Evolutionary conservation across 2,888 invertebrate species (phyloP), one percentile per base, ranked within the genome.

Genomic region (Corythucha ciliata): DNA sequence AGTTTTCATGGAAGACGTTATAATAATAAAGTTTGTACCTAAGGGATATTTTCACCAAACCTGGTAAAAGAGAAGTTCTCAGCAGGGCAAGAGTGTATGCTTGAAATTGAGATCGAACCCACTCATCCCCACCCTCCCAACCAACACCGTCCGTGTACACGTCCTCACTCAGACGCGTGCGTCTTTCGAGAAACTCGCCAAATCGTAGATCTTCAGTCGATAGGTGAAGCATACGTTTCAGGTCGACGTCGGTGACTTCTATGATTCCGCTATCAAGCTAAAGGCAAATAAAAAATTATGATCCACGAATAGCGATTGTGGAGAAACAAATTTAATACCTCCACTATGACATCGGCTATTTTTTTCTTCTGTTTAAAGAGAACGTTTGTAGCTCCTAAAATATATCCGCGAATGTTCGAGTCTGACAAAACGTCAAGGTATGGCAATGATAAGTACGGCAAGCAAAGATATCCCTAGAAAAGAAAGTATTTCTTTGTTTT

Each of bases 331-430:
- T 10, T 21, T 39, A 59, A 67, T 63, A 80, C 80, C 72, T 93
- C 93, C 2, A 98, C 80, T 48, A 96, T 70, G 16, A 92, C 89
- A 70, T 98, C 97, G 56, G 90, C 85, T 44, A 94, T 70, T 63
- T 93, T 87, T 56, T 85, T 79, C 65, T 93, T 93, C 68, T 96
- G 96, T 67, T 91, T 90, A 67, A 97, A 98, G 29, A 98, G 73
- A n/a, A 93, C 85, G 72, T 98, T 98, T 14, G 96, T 96, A n/a
- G 96, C 96, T 32, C 98, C 97, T 53, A 94, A 86, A 37, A 93
- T 75, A 69, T 86, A 87, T 24, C 85, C 86, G 56, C 83, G 73
- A 6, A 94, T 89, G 61, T 87, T 86, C 3, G 84, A 77, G 68
- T 94, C 91, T 44, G 81, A 81, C 48, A 98, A 70, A 51, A 93